Conservation (phyloP, 2,797 vertebrate species). For the Meda fulgida region DNA sequence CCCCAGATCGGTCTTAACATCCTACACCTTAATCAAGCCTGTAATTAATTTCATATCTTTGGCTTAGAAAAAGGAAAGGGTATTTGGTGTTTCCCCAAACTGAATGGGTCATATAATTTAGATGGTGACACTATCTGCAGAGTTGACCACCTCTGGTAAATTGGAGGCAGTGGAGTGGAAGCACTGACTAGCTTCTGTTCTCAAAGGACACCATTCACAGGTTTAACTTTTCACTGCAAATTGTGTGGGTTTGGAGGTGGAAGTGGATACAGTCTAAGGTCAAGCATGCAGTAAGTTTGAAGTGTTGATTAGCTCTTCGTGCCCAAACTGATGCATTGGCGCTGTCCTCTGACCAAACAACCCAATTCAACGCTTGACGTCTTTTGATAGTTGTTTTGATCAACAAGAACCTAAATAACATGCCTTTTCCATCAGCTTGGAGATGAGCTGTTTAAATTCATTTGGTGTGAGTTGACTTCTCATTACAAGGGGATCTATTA, state of each 20-base stretch:
- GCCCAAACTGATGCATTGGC: constrained; percentile 12
- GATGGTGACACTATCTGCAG: constrained; percentile 75
- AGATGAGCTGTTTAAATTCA: constrained; percentile 40
- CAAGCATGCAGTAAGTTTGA: constrained; percentile 55
- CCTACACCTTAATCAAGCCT: constrained; percentile 61
- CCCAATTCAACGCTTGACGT: constrained; percentile 14
- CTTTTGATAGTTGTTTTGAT: constrained; percentile 34
- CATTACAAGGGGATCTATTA: constrained; percentile 21
- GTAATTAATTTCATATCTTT: constrained; percentile 67
- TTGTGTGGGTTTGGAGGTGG: constrained; percentile 47
- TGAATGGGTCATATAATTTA: constrained; percentile 62
- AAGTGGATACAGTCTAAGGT: constrained; percentile 47
- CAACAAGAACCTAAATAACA: constrained; percentile 21
- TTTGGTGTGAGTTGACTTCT: constrained; percentile 7
- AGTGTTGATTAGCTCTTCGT: constrained; percentile 56
- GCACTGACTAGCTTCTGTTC: constrained; percentile 70
- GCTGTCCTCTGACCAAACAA: constrained; percentile 27
- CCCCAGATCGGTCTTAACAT: constrained; percentile 63
- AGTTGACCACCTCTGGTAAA: constrained; percentile 82
- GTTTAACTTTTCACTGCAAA: constrained; percentile 53
- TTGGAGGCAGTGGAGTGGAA: constrained; percentile 84
- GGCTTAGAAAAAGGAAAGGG: constrained; percentile 29
- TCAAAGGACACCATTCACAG: constrained; percentile 53
- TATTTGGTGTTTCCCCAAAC: constrained; percentile 63
- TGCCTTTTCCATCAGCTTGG: constrained; percentile 26